Percentiles rank a stretch among this genome's conserved stretches.
These are phyloP conservation scores for Aromia moschata DNA, from an alignment of 2,888 invertebrate species.

Conservation along the genomic window DNA sequence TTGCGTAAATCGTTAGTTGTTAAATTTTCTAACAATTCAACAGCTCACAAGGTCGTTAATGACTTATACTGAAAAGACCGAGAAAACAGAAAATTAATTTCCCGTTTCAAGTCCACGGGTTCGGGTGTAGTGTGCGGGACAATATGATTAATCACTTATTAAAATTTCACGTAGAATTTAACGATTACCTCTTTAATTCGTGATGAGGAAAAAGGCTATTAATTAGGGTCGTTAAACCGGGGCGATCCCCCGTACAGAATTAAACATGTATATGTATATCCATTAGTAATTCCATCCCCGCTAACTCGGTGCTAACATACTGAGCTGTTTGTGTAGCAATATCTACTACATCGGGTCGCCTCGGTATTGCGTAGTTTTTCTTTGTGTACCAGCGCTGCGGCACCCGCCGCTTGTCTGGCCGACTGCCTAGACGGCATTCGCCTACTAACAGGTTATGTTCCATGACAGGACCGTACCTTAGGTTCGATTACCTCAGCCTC, in stretches of 20 bases:
- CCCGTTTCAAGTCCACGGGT: not conserved
- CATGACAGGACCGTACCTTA: too few relatives aligned
- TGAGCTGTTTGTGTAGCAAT: constrained; percentile 58
- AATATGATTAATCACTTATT: constrained; percentile 18
- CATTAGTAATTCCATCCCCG: constrained; percentile 58
- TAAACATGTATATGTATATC: constrained; percentile 57
- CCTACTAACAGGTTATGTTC: constrained; percentile 58
- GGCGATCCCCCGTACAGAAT: constrained; percentile 52
- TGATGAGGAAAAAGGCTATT: constrained; percentile 40
- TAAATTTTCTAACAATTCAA: too few relatives aligned
- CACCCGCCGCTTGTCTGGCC: constrained; percentile 39
- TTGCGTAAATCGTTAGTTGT: too few relatives aligned
- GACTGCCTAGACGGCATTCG: constrained; percentile 49
- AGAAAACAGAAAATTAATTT: not conserved
- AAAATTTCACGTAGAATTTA: constrained; percentile 10
- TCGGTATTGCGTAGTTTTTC: constrained; percentile 35
- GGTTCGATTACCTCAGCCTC: too few relatives aligned
- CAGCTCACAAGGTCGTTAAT: too few relatives aligned
- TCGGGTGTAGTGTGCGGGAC: not conserved
- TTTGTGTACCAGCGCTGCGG: constrained; percentile 47
- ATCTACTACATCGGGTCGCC: constrained; percentile 50
- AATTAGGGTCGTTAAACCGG: constrained; percentile 54
- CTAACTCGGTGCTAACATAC: constrained; percentile 59
- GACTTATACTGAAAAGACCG: not conserved
- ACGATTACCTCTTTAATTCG: constrained; percentile 17